Conservation (phyloP, 2,797 vertebrate genomes). For the Aotus griseimembra region DNA sequence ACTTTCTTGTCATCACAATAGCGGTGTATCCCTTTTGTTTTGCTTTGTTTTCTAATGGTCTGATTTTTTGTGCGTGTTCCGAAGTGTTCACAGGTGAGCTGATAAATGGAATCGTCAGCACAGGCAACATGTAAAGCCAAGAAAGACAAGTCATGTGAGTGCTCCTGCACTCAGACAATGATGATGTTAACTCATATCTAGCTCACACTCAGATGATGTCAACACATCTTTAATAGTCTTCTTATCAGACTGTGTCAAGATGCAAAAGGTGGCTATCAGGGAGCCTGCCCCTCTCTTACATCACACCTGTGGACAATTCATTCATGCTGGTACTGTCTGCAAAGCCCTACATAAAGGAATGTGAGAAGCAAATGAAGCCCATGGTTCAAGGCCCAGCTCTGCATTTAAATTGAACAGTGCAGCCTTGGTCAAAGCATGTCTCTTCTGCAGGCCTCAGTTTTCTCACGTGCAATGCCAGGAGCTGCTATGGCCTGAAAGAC, state of each 20-base stretch:
- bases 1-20: too few species aligned
- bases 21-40: neutral
- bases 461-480: neutral
- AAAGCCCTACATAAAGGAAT: neutral
- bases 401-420: accelerated
- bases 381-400: neutral
- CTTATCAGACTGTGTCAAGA: accelerated
- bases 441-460: neutral
- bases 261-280: neutral
- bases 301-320: accelerated
- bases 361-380: neutral
- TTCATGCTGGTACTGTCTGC: accelerated
- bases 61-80: neutral
- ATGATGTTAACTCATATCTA: neutral
- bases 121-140: neutral
- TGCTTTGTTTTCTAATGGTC: neutral
- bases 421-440: neutral
- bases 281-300: neutral
- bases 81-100: neutral
- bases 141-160: accelerated
- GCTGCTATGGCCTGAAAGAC: neutral
- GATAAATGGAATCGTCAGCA: accelerated
- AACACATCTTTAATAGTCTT: neutral
- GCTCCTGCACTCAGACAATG: neutral
- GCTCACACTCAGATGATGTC: neutral